Evolutionary conservation across 2,888 invertebrate genomes (phyloP), one percentile per base, ranked within the genome.

Genomic region (Acutogordius australiensis): DNA sequence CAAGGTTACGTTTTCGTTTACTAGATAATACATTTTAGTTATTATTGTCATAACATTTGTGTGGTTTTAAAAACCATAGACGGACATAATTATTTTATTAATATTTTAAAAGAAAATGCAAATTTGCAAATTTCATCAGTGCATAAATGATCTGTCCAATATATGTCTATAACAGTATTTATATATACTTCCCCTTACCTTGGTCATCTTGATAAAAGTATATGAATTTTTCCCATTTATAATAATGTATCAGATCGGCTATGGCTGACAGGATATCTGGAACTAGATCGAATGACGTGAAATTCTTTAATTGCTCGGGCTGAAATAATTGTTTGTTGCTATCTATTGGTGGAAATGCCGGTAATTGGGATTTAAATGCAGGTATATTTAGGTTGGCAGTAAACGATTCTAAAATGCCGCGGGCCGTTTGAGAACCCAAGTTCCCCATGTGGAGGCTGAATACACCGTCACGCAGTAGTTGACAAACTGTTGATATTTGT

Each of bases 161-260:
- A n/a, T n/a, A n/a, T n/a, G n/a, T n/a, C n/a, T n/a, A n/a, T n/a
- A n/a, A n/a, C n/a, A n/a, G n/a, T n/a, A n/a, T n/a, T n/a, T n/a
- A n/a, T n/a, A n/a, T n/a, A n/a, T n/a, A n/a, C n/a, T n/a, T n/a
- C n/a, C n/a, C n/a, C n/a, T 37, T 37, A 51, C 51, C 51, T 51
- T 51, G 18, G 23, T 51, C 51, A 51, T 51, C 51, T n/a, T 51
- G 18, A 51, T 51, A 51, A 21, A 51, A 23, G 23, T 51, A 51
- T 21, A 51, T 51, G 51, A 51, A 51, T 8, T 23, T 8, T 4
- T 51, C 51, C 51, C 51, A 51, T 51, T 26, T 51, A 26, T 51
- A 51, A 51, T 51, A 23, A n/a, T 23, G 8, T 4, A 51, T 51
- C n/a, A 51, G 23, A 23, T 8, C 26, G 4, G 51, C 51, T 21